phyloP scores from a whole-genome alignment of 2,888 invertebrate genomes.

The Cyrtodaria siliqua region DNA sequence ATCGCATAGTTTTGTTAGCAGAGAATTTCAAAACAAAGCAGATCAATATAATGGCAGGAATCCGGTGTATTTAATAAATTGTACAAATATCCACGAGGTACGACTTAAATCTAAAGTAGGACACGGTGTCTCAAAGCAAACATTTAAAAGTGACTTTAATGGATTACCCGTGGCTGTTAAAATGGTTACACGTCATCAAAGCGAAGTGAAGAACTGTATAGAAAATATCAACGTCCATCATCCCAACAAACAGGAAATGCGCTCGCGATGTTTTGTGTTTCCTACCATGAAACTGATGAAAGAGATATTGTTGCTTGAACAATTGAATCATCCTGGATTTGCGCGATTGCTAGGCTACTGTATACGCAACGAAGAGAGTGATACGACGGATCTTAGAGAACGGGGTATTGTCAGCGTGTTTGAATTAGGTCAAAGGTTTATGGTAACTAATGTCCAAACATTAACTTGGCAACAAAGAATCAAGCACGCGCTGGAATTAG shows the following conservation, averaged over 20 bases:
- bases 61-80: conserved; percentile 72
- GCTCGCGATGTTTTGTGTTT: conserved; percentile 75
- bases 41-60: conserved; percentile 13
- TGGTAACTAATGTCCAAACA: conserved; percentile 71
- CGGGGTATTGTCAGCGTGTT: conserved; percentile 82
- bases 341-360: conserved; percentile 81
- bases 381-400: conserved; percentile 80
- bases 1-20: too few relatives aligned
- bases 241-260: conserved; percentile 29
- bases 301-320: conserved; percentile 81
- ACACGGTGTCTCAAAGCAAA: conserved; percentile 83
- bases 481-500: conserved; percentile 75
- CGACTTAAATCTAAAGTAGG: conserved; percentile 79
- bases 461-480: conserved; percentile 76
- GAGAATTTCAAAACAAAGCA: too few relatives aligned
- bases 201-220: conserved; percentile 79
- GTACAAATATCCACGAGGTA: conserved; percentile 78
- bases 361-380: conserved; percentile 82
- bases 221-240: conserved; percentile 59
- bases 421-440: conserved; percentile 78
- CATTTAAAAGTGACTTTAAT: conserved; percentile 76
- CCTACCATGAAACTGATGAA: conserved; percentile 84
- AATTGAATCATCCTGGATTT: conserved; percentile 80
- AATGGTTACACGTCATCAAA: conserved; percentile 83
- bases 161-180: conserved; percentile 80